Base-by-base conservation (phyloP, 2,113 vertebrate genomes). In the Archocentrus centrarchus region DNA sequence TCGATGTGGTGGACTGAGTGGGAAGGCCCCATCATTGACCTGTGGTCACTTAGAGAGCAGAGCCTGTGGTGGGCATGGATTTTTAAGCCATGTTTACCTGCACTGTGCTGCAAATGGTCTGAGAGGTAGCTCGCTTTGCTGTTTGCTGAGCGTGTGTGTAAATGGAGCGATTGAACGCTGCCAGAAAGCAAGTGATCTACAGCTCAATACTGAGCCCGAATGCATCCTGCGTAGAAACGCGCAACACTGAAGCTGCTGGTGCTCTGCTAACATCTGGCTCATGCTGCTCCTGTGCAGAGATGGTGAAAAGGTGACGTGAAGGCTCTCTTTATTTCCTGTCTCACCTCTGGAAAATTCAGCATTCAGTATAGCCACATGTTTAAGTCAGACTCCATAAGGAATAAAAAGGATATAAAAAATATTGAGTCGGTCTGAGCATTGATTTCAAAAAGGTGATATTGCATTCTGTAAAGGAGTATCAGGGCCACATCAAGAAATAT, bases 1-100 rank as follows among this genome's bases (percentile, higher is more conserved):
- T 89, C 84, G 75, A 81, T 88, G 50, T 30, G 47, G 22, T 32
- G 30, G 60, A 13, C 14, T 55, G 53, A 75, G 77, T 58, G 75
- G 66, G 81, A 75, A 18, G 60, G 82, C 78, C 82, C 75, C 55
- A 3, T 13, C 61, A 66, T 73, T 86, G 89, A 92, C 84, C 62
- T 64, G 79, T 50, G 68, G 81, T 77, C 77, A 70, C 62, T 75
- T 17, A 59, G 53, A 80, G 59, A 39, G 73, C 47, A 75, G 35
- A 39, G 11, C 61, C 47, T 24, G 22, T 75, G 61, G 82, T 15
- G 41, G 17, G 24, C 41, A 68, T 76, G 57, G 60, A 41, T 64
- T 35, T 70, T 37, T 20, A 73, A 55, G 47, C 27, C 47, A 73
- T 35, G 27, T 32, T 55, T 73, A 73, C 68, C 68, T 73, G 27